Base-by-base conservation (phyloP, 2,888 invertebrate species). In the Drosophila pegasa region DNA sequence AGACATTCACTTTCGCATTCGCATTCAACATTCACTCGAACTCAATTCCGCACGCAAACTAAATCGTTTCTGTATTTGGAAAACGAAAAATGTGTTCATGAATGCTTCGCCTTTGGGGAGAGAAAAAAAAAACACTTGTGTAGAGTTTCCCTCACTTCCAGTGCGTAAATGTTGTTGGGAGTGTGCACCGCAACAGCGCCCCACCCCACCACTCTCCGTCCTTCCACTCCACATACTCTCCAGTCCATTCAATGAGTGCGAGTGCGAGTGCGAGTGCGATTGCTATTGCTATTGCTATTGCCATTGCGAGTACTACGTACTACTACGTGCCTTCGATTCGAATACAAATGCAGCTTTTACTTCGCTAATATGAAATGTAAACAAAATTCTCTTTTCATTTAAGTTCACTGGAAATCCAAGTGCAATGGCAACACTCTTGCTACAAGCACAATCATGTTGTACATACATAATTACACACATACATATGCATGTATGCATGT, bases 51-150 rank as follows among this genome's bases (percentile, higher is more conserved):
- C 87, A 82, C 80, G 74, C 87, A 75, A 86, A 87, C 87, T 89
- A 73, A 83, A 81, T 75, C 81, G 87, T 88, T 88, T 86, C 89
- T 89, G 89, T 89, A 86, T 89, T 80, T 89, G 83, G 83, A 82
- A 87, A 75, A 73, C 72, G 84, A 80, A 50, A 62, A 63, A 80
- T 54, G 58, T 68, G 69, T 68, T 65, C 69, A 64, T 72, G 50
- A 58, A 56, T 83, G 72, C 77, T 77, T 71, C 77, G 70, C 60
- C 70, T 82, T 67, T 50, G 50, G 69, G 80, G 74, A 73, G 79
- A 73, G 66, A 45, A 82, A 72, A 68, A 54, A 73, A 68, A 7
- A 77, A 71, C 64, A 54, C 35, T 63, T 58, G 75, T 87, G 89
- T 87, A 87, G 86, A 87, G 82, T 89, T 89, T 88, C 66, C 71